Conservation (phyloP, 1,140 invertebrate genomes). For the Aplysia californica region DNA sequence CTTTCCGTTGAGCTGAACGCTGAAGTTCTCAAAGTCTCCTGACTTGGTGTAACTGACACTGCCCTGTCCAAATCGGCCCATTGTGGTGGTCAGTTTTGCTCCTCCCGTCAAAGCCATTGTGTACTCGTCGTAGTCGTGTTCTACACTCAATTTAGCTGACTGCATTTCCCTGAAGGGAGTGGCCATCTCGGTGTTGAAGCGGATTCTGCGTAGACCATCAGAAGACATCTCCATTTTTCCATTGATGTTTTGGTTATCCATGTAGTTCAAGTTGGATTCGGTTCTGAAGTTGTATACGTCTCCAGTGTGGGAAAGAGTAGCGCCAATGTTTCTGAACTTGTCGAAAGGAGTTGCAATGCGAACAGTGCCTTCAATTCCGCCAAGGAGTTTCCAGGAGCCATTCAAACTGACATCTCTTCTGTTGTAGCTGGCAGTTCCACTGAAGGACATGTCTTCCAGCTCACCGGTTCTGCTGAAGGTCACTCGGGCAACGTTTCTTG, state of each 20-base stretch:
- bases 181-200: neutral
- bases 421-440: conserved; percentile 9
- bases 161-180: conserved; percentile 7
- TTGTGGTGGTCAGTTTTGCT: neutral
- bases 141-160: conserved; percentile 3
- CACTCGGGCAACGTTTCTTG: conserved; percentile 5
- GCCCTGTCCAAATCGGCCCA: neutral
- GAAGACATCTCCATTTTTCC: conserved; percentile 5
- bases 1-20: no score
- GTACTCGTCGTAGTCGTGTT: conserved; percentile 18
- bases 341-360: conserved; percentile 8
- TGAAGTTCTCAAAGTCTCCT: neutral
- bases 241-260: conserved; percentile 11
- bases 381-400: neutral
- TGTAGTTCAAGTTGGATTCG: conserved; percentile 10
- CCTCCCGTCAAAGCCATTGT: neutral
- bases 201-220: neutral
- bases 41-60: neutral
- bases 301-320: conserved; percentile 18
- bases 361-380: neutral
- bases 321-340: conserved; percentile 5
- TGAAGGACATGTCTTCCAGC: conserved; percentile 5
- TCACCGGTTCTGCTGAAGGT: conserved; percentile 11
- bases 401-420: conserved; percentile 7
- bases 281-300: neutral